Percentiles rank a stretch among this genome's conserved stretches.
phyloP scores from a whole-genome alignment of 2,888 invertebrate genomes.

The Oxystoma pomonae region DNA sequence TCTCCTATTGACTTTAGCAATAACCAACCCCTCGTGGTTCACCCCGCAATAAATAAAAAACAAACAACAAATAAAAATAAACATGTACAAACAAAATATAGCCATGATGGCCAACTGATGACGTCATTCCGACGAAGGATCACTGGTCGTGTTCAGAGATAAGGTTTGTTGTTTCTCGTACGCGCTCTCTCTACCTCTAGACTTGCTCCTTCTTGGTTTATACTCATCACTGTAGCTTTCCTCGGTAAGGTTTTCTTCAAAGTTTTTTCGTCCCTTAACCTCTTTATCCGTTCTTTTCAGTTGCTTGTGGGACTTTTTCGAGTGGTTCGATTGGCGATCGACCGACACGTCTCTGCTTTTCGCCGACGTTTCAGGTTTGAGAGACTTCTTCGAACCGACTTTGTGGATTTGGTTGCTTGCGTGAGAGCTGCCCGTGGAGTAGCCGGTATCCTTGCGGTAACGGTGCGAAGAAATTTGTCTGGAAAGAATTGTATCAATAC shows the following conservation, averaged over 20 bases:
- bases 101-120: constrained; percentile 55
- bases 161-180: constrained; percentile 33
- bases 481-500: too few species aligned
- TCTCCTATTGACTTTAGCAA: constrained; percentile 43
- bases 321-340: constrained; percentile 29
- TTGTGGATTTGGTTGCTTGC: constrained; percentile 41
- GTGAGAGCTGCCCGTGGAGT: constrained; percentile 64
- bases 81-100: constrained; percentile 52
- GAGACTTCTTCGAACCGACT: constrained; percentile 21
- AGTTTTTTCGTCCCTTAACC: constrained; percentile 29
- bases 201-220: constrained; percentile 28
- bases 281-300: constrained; percentile 36
- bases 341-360: constrained; percentile 13
- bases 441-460: constrained; percentile 60
- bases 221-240: constrained; percentile 34
- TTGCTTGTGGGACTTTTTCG: constrained; percentile 37
- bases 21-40: constrained; percentile 51
- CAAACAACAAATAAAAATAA: constrained; percentile 54
- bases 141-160: constrained; percentile 34
- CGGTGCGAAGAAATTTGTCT: constrained; percentile 37
- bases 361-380: constrained; percentile 29
- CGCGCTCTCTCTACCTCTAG: constrained; percentile 32
- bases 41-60: constrained; percentile 57
- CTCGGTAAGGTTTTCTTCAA: constrained; percentile 37
- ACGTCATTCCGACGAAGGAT: constrained; percentile 51